Evolutionary conservation across 2,113 vertebrate species (phyloP).

Genomic region (Channa maculata): DNA sequence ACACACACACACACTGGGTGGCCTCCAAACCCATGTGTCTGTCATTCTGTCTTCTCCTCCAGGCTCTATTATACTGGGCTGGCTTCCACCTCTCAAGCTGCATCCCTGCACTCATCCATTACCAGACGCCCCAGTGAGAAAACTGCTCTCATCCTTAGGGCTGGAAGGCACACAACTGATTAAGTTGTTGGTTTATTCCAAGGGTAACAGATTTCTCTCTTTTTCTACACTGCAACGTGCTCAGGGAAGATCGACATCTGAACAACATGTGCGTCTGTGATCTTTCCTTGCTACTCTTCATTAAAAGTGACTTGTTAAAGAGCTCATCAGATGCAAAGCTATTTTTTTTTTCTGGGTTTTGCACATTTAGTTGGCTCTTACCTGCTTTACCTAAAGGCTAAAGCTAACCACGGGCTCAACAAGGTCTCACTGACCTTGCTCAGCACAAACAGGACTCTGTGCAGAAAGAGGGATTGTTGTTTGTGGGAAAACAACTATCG

Average conservation of each 20-base stretch:
- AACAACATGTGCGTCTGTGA: background rate
- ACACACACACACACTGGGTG: slow-evolving; percentile 16
- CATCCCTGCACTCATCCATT: slow-evolving; percentile 12
- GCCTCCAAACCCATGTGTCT: slow-evolving; percentile 30
- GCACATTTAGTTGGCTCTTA: too few species aligned
- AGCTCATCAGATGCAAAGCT: too few species aligned
- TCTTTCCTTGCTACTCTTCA: too few species aligned
- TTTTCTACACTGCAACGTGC: background rate
- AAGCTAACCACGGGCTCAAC: too few species aligned
- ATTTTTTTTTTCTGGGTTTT: too few species aligned
- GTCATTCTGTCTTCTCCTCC: slow-evolving; percentile 36
- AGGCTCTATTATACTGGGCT: slow-evolving; percentile 27
- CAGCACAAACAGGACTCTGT: too few species aligned
- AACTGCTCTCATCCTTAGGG: background rate
- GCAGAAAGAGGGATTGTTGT: too few species aligned
- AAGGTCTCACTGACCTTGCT: too few species aligned
- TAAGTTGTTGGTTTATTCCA: slow-evolving; percentile 11
- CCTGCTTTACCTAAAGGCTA: too few species aligned
- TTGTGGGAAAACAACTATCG: too few species aligned
- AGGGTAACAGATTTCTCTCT: background rate
- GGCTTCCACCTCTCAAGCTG: slow-evolving; percentile 30
- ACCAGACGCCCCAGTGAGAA: slow-evolving; percentile 23
- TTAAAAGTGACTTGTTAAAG: too few species aligned
- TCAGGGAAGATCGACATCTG: background rate
- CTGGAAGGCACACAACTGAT: slow-evolving; percentile 15